Percentiles rank a stretch among this genome's conserved stretches.
Conservation (phyloP, 2,113 vertebrate species). For the Rattus rattus region DNA sequence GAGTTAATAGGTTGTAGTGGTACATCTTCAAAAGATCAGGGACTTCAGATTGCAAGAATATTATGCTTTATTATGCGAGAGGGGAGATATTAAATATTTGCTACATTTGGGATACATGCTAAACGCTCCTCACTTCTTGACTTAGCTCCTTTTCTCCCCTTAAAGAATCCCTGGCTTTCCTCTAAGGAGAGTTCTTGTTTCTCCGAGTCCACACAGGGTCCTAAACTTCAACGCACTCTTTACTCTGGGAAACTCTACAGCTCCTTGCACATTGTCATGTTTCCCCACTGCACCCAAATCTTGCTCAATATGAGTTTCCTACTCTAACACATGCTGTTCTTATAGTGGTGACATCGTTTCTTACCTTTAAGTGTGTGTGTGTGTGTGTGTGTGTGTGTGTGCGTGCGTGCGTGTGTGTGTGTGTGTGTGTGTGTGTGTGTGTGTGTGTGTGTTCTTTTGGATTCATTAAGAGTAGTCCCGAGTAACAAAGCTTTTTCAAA, state of each 20-base stretch:
- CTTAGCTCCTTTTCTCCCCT: neutral
- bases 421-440: too few relatives aligned
- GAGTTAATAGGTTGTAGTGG: constrained; percentile 14
- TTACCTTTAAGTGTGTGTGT: neutral
- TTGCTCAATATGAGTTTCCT: neutral
- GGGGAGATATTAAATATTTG: neutral
- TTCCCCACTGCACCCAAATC: neutral
- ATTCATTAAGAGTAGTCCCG: neutral
- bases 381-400: too few relatives aligned
- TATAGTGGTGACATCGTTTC: neutral
- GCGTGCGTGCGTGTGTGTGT: too few relatives aligned
- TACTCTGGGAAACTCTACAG: neutral
- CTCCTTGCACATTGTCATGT: neutral
- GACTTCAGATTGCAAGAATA: neutral
- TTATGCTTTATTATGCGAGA: neutral
- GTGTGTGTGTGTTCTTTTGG: neutral
- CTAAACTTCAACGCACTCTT: neutral
- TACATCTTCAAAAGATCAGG: neutral
- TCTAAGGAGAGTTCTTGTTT: neutral
- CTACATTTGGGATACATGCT: neutral
- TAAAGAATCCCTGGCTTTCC: neutral
- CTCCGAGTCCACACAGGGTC: neutral
- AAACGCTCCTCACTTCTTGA: neutral
- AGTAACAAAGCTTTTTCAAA: constrained; percentile 1
- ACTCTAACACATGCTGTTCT: neutral